Evolutionary conservation across 2,888 invertebrate genomes (phyloP).

Genomic region (Rhagonycha fulva): DNA sequence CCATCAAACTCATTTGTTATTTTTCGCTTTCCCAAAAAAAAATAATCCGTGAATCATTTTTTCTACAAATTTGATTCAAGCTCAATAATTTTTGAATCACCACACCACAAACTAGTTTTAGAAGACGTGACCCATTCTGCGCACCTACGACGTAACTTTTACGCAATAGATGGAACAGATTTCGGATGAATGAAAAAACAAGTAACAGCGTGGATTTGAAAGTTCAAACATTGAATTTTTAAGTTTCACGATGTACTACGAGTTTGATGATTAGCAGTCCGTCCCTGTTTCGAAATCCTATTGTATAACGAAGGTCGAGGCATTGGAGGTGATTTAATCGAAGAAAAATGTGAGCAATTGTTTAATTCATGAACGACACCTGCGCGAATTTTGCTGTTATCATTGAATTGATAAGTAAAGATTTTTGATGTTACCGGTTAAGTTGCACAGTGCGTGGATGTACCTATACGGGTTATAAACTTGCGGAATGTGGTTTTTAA

Average conservation of each 20-base stretch:
- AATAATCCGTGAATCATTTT: neutral
- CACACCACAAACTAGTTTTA: neutral
- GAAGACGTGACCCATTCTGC: neutral
- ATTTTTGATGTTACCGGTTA: slow-evolving; percentile 22
- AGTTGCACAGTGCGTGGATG: slow-evolving; percentile 23
- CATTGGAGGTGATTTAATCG: slow-evolving; percentile 6
- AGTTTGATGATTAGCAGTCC: neutral
- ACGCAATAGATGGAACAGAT: neutral
- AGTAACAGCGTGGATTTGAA: neutral
- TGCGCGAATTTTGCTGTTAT: neutral
- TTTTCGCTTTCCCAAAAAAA: neutral
- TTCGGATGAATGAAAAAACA: neutral
- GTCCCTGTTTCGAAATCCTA: neutral
- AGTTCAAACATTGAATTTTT: neutral
- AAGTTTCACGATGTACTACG: neutral
- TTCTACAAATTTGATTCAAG: neutral
- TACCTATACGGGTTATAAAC: slow-evolving; percentile 24
- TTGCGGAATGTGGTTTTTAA: slow-evolving; percentile 25
- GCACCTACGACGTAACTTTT: neutral
- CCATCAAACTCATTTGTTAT: too few relatives aligned
- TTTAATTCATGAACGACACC: neutral
- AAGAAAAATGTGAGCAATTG: neutral
- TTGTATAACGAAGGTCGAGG: slow-evolving; percentile 9
- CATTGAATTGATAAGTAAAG: neutral
- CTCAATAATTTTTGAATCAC: neutral